phyloP scores from a whole-genome alignment of 2,888 invertebrate species.

The Chaetogeoica ovagalla region DNA sequence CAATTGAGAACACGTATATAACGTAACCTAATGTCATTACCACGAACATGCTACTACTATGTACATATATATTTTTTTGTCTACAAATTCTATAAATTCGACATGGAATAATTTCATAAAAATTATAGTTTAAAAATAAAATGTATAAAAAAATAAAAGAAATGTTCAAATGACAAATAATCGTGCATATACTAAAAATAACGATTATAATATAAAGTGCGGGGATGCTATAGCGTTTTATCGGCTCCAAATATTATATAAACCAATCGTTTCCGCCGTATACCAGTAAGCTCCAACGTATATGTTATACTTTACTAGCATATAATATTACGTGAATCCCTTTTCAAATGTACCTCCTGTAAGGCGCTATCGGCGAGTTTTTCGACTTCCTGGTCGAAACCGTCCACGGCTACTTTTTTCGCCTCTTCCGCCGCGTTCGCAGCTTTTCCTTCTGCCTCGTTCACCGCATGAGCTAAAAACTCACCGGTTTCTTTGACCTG shows the following conservation, averaged over 20 bases:
- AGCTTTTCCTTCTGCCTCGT: slow-evolving; percentile 63
- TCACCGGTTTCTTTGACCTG: slow-evolving; percentile 50
- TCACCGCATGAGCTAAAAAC: slow-evolving; percentile 36
- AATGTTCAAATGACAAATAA: slow-evolving; percentile 4
- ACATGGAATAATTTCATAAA: background rate
- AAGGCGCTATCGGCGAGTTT: slow-evolving; percentile 63
- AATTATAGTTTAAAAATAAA: slow-evolving; percentile 32
- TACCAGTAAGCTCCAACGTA: slow-evolving; percentile 6
- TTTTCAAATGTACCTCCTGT: slow-evolving; percentile 59
- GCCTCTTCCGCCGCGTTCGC: slow-evolving; percentile 58
- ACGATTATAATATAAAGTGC: background rate
- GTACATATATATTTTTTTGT: background rate
- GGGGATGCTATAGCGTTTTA: background rate
- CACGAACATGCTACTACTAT: slow-evolving; percentile 36
- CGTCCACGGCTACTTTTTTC: slow-evolving; percentile 64
- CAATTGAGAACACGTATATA: slow-evolving; percentile 13
- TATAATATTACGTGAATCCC: background rate
- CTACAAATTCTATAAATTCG: background rate
- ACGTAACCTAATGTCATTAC: slow-evolving; percentile 28
- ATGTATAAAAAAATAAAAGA: background rate
- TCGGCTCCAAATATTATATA: background rate
- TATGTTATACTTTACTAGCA: background rate
- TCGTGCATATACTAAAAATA: slow-evolving; percentile 15
- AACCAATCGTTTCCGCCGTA: background rate
- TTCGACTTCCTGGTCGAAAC: slow-evolving; percentile 64